Evolutionary conservation across 2,888 invertebrate species (phyloP).

Genomic region (Plebejus melissa): DNA sequence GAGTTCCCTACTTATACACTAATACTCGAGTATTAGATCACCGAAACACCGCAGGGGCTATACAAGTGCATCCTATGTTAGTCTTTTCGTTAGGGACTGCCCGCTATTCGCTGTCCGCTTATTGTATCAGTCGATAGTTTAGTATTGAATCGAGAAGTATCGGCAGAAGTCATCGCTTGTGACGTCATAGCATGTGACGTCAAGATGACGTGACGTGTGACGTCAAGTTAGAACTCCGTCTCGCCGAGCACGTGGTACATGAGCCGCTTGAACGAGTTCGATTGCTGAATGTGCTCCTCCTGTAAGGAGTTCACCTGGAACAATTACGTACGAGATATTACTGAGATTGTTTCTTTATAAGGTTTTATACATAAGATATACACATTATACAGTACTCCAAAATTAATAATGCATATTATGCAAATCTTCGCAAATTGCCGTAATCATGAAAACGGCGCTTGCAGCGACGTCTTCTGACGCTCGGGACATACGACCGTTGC

Average conservation of each 20-base stretch:
- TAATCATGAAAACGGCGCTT: too few relatives aligned
- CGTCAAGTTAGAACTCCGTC: slow-evolving; percentile 76
- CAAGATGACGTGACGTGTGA: background rate
- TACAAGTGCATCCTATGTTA: slow-evolving; percentile 70
- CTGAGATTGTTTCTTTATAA: background rate
- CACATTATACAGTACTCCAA: too few relatives aligned
- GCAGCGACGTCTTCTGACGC: too few relatives aligned
- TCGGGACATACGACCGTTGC: too few relatives aligned
- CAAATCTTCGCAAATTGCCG: too few relatives aligned
- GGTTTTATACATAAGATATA: too few relatives aligned
- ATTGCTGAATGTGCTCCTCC: slow-evolving; percentile 92
- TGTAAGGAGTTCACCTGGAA: slow-evolving; percentile 83
- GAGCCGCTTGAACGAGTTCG: slow-evolving; percentile 94
- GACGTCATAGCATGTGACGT: background rate
- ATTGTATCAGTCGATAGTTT: slow-evolving; percentile 4
- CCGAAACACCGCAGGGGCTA: slow-evolving; percentile 70
- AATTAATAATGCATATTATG: too few relatives aligned
- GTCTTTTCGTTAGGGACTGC: slow-evolving; percentile 63
- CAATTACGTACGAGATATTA: slow-evolving; percentile 14
- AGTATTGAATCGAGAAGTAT: background rate
- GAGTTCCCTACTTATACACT: slow-evolving; percentile 73
- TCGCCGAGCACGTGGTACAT: slow-evolving; percentile 94
- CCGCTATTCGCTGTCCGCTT: background rate
- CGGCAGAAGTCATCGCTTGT: background rate
- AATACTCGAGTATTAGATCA: slow-evolving; percentile 79